These are phyloP conservation scores for Agrochola circellaris DNA, from an alignment of 2,888 invertebrate species.

Conservation along the genomic window DNA sequence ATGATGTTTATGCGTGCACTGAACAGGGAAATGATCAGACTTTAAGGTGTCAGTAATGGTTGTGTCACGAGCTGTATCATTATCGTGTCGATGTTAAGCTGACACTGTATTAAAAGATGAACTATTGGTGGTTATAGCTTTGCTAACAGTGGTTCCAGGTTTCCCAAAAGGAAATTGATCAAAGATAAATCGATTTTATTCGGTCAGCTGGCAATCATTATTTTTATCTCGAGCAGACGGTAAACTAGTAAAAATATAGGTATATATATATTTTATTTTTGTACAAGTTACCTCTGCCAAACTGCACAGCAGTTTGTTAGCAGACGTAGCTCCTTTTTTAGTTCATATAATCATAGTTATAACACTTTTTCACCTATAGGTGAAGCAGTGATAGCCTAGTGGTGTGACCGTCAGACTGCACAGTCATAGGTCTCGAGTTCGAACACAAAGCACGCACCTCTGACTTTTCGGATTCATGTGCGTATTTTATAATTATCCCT, in stretches of 20 bases:
- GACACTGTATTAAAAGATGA: constrained; percentile 16
- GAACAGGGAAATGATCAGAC: constrained; percentile 70
- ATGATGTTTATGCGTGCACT: constrained; percentile 80
- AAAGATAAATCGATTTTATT: not conserved
- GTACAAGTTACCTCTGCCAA: no score
- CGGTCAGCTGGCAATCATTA: not conserved
- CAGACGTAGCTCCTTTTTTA: no score
- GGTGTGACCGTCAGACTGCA: no score
- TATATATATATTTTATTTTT: no score
- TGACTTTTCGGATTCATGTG: no score
- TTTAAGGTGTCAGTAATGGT: constrained; percentile 71
- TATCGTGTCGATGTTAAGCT: constrained; percentile 26
- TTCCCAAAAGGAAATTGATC: not conserved
- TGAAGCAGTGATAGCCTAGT: no score
- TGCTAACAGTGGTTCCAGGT: not conserved
- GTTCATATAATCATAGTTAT: no score
- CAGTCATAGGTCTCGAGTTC: no score
- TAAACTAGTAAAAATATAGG: not conserved
- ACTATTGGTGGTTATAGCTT: not conserved
- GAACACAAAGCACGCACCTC: no score
- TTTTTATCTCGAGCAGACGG: not conserved
- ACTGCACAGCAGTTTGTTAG: no score
- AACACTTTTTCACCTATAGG: no score
- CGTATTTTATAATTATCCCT: no score
- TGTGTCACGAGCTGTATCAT: constrained; percentile 76